Evolutionary conservation across 2,888 invertebrate genomes (phyloP).

Genomic region (Cheilosia vernalis): DNA sequence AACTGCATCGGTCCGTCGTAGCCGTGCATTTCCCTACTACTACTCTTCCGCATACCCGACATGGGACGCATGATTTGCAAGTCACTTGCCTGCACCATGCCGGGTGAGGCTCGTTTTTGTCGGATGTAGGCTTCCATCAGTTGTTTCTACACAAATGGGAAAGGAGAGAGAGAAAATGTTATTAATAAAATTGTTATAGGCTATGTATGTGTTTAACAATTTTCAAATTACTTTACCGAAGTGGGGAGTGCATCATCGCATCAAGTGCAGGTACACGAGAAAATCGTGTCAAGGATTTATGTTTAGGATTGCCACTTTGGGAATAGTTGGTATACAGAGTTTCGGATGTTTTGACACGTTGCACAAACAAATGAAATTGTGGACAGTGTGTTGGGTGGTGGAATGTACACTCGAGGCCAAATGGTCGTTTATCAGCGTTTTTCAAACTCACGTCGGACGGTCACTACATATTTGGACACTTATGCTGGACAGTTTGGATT

Average conservation of each 20-base stretch:
- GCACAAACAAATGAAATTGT: neutral
- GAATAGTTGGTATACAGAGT: neutral
- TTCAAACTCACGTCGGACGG: neutral
- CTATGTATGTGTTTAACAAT: neutral
- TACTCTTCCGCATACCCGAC: slow-evolving; percentile 90
- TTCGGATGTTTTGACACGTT: neutral
- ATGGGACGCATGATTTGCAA: slow-evolving; percentile 88
- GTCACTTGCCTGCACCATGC: slow-evolving; percentile 95
- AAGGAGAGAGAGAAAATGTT: slow-evolving; percentile 17
- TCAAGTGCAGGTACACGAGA: slow-evolving; percentile 9
- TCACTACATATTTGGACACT: no score
- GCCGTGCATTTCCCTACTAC: slow-evolving; percentile 82
- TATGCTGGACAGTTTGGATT: no score
- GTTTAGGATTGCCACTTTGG: neutral
- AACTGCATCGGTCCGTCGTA: slow-evolving; percentile 95
- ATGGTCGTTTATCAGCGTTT: neutral
- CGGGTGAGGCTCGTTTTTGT: slow-evolving; percentile 92
- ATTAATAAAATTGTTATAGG: slow-evolving; percentile 9
- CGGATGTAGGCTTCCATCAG: slow-evolving; percentile 94
- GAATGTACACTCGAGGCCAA: neutral
- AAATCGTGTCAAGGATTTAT: slow-evolving; percentile 52
- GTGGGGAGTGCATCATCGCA: slow-evolving; percentile 13
- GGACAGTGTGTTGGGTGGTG: neutral
- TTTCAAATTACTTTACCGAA: slow-evolving; percentile 8
- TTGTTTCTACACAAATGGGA: slow-evolving; percentile 86